These are phyloP conservation scores for Sebastiscus tertius DNA, from an alignment of 2,797 vertebrate species.

Conservation along the genomic window DNA sequence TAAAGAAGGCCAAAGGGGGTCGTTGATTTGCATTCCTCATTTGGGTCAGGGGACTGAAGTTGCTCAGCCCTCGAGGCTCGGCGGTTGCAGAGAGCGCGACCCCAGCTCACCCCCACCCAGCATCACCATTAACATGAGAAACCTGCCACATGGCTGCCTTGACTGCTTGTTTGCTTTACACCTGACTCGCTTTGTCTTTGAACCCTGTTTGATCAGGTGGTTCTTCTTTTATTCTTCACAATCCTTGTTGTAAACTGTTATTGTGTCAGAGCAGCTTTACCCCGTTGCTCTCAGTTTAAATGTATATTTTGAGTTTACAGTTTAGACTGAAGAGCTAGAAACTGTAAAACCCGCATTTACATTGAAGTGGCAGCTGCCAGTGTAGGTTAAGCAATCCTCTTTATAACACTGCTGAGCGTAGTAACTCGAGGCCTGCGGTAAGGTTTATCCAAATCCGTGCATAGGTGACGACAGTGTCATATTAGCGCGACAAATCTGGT, in stretches of 20 bases:
- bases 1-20: background rate
- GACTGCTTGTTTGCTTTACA: slow-evolving; percentile 48
- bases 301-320: background rate
- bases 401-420: slow-evolving; percentile 68
- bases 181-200: slow-evolving; percentile 1
- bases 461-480: slow-evolving; percentile 61
- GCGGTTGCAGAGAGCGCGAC: background rate
- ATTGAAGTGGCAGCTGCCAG: slow-evolving; percentile 50
- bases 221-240: background rate
- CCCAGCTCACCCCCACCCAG: background rate
- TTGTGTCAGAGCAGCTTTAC: background rate
- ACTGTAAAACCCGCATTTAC: slow-evolving; percentile 37
- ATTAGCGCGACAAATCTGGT: slow-evolving; percentile 46
- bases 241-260: background rate
- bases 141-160: slow-evolving; percentile 39
- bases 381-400: slow-evolving; percentile 58
- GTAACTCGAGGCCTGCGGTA: slow-evolving; percentile 60
- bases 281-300: background rate
- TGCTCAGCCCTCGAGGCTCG: background rate
- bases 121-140: slow-evolving; percentile 43
- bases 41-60: slow-evolving; percentile 25
- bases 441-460: slow-evolving; percentile 66
- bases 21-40: slow-evolving; percentile 21
- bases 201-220: slow-evolving; percentile 55
- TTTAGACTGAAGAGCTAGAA: background rate